Evolutionary conservation across 1,140 invertebrate genomes (phyloP).

Genomic region (Solenopsis invicta): DNA sequence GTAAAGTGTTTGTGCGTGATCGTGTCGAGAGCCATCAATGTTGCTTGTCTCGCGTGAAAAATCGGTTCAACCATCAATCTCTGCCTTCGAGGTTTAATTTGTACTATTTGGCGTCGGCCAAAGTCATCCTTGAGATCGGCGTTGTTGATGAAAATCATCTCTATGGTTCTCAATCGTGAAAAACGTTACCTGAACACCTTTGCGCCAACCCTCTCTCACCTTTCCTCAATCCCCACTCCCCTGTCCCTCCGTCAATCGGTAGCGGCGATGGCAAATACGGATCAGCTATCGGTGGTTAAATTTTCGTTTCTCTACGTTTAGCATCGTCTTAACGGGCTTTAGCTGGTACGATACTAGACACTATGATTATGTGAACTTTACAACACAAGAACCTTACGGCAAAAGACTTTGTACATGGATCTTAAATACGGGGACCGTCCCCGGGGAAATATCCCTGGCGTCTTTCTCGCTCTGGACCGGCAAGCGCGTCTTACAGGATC

Average conservation of each 20-base stretch:
- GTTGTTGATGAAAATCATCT: background rate
- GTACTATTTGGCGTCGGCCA: slow-evolving; percentile 49
- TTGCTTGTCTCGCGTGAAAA: background rate
- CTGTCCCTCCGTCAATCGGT: slow-evolving; percentile 47
- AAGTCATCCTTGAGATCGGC: slow-evolving; percentile 29
- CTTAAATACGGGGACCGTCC: slow-evolving; percentile 79
- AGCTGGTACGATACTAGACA: slow-evolving; percentile 84
- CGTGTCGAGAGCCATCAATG: slow-evolving; percentile 9
- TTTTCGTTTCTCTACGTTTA: slow-evolving; percentile 84
- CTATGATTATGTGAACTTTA: slow-evolving; percentile 87
- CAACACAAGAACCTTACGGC: slow-evolving; percentile 86
- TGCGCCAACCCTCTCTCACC: background rate
- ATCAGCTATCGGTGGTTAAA: slow-evolving; percentile 86
- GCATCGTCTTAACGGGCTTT: slow-evolving; percentile 78
- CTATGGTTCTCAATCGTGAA: slow-evolving; percentile 54
- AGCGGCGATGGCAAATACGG: slow-evolving; percentile 84
- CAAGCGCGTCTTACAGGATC: background rate
- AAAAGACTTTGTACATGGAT: slow-evolving; percentile 87
- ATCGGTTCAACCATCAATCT: slow-evolving; percentile 12
- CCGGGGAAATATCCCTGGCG: slow-evolving; percentile 72
- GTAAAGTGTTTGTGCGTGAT: slow-evolving; percentile 20
- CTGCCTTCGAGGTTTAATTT: slow-evolving; percentile 44
- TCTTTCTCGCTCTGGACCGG: background rate
- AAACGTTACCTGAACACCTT: background rate
- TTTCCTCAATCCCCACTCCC: background rate